Percentiles rank a stretch among this genome's conserved stretches.
These are phyloP conservation scores for Saiga tatarica DNA, from an alignment of 2,113 vertebrate genomes.

Conservation along the genomic window DNA sequence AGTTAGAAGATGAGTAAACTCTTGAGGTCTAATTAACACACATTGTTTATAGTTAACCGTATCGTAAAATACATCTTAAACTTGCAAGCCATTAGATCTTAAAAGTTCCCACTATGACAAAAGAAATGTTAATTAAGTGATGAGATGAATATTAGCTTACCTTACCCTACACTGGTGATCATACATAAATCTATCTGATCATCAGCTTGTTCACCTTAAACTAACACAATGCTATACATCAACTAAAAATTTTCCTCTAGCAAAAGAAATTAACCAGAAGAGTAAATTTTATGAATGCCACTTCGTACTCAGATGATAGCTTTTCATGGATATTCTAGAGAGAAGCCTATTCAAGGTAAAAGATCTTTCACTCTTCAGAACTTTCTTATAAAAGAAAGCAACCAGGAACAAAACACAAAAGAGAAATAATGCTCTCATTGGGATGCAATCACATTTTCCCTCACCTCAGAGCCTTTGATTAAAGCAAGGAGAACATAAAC, in stretches of 20 bases:
- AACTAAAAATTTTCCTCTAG: neutral
- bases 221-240: neutral
- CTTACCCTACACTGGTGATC: neutral
- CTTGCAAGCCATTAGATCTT: neutral
- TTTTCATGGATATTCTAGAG: neutral
- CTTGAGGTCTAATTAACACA: neutral
- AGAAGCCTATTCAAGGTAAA: neutral
- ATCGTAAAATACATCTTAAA: neutral
- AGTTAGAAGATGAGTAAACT: neutral
- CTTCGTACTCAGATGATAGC: neutral
- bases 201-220: neutral
- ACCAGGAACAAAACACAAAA: neutral
- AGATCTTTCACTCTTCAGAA: neutral
- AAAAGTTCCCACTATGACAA: neutral
- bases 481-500: neutral
- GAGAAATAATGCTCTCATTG: neutral
- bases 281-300: neutral
- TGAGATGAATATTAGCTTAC: neutral
- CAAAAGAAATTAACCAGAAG: neutral
- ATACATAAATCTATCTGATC: neutral
- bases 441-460: neutral
- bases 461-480: neutral
- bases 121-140: neutral
- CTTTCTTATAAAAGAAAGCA: neutral
- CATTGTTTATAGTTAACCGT: neutral